phyloP scores from a whole-genome alignment of 2,888 invertebrate species.

The Gnatocerus cornutus region DNA sequence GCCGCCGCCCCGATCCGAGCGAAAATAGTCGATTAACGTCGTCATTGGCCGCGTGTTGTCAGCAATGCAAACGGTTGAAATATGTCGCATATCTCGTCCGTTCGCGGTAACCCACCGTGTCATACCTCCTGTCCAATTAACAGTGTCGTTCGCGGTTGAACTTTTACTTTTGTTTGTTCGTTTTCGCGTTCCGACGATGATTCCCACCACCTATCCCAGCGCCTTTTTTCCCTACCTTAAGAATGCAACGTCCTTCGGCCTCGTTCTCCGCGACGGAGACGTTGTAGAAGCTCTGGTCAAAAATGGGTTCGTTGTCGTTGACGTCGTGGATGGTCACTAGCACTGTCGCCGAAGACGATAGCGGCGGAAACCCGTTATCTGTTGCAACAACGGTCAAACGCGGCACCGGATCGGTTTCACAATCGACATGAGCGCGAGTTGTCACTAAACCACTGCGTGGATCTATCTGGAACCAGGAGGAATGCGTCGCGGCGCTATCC shows the following conservation, averaged over 20 bases:
- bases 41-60: conserved; percentile 62
- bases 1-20: conserved; percentile 21
- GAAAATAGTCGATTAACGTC: conserved; percentile 61
- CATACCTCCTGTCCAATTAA: conserved; percentile 66
- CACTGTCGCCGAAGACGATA: conserved; percentile 89
- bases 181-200: conserved; percentile 42
- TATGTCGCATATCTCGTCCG: conserved; percentile 67
- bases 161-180: conserved; percentile 59
- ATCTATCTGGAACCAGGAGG: conserved; percentile 94
- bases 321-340: conserved; percentile 94
- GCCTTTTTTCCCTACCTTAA: conserved; percentile 84
- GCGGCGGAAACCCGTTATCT: conserved; percentile 89
- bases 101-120: conserved; percentile 66
- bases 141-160: conserved; percentile 60
- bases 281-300: conserved; percentile 98
- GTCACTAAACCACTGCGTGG: conserved; percentile 91
- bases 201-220: conserved; percentile 26
- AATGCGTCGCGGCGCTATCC: conserved; percentile 80
- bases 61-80: conserved; percentile 64
- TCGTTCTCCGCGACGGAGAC: conserved; percentile 93
- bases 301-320: conserved; percentile 98
- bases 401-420: conserved; percentile 94
- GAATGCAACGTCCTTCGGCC: conserved; percentile 90
- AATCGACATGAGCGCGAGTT: conserved; percentile 91
- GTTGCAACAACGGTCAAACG: conserved; percentile 89